Percentiles rank a stretch among this genome's conserved stretches.
These are phyloP conservation scores for Aptenodytes forsteri DNA, from an alignment of 2,113 vertebrate species.

Conservation along the genomic window DNA sequence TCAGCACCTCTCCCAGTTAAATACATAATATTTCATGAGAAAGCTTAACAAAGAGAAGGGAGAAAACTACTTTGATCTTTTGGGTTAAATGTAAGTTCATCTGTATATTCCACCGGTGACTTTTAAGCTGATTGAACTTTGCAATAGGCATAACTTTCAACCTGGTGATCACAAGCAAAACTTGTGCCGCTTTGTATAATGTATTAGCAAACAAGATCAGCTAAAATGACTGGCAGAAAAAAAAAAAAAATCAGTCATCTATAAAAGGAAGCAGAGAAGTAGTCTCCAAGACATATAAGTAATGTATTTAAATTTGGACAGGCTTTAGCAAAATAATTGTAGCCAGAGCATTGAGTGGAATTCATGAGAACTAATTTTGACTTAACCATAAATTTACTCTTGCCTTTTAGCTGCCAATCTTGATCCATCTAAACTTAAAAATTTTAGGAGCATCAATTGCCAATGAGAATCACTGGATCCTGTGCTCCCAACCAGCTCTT, in stretches of 20 bases:
- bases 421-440: neutral
- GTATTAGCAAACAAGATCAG: neutral
- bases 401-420: neutral
- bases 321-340: neutral
- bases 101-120: neutral
- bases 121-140: neutral
- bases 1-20: neutral
- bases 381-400: neutral
- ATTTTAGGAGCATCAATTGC: neutral
- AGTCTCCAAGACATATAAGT: neutral
- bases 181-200: neutral
- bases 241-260: neutral
- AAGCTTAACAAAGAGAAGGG: neutral
- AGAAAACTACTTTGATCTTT: neutral
- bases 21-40: neutral
- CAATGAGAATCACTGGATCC: neutral
- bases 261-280: neutral
- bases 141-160: neutral
- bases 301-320: neutral
- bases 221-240: neutral
- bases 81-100: neutral
- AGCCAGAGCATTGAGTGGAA: neutral
- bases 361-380: neutral
- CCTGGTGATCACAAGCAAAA: neutral
- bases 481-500: neutral